These are phyloP conservation scores for Gambusia yucatana DNA, from an alignment of 2,797 vertebrate genomes.

Conservation along the genomic window DNA sequence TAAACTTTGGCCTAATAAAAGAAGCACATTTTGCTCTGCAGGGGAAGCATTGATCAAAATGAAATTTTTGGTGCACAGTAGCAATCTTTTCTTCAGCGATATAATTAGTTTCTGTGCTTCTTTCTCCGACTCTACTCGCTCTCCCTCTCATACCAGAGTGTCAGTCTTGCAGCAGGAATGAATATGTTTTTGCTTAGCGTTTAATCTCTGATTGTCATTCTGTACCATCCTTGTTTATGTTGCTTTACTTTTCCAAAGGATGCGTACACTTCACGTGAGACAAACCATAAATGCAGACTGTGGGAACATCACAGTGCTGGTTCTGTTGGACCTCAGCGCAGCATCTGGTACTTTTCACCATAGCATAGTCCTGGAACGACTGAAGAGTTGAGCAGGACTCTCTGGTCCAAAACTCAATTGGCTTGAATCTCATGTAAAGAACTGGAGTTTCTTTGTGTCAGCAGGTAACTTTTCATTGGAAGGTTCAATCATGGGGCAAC, in stretches of 20 bases:
- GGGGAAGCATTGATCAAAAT: neutral
- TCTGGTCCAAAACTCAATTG: no score
- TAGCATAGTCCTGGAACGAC: no score
- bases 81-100: neutral
- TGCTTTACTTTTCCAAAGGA: neutral
- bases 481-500: no score
- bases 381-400: no score
- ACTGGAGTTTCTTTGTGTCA: no score
- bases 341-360: no score
- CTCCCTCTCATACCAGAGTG: neutral
- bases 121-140: neutral
- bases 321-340: no score
- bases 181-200: neutral
- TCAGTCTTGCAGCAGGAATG: neutral
- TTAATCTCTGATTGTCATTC: neutral
- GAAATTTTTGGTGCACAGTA: neutral
- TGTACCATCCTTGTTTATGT: neutral
- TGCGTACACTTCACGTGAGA: neutral
- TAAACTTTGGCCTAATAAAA: slow-evolving; percentile 9
- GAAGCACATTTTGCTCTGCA: slow-evolving; percentile 4
- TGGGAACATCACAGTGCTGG: no score
- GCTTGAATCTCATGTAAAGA: no score
- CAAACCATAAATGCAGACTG: neutral
- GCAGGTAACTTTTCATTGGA: no score
- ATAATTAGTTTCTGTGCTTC: neutral